Percentiles rank a stretch among this genome's conserved stretches.
Conservation (phyloP, 2,888 invertebrate genomes). For the Masnerella sp. region DNA sequence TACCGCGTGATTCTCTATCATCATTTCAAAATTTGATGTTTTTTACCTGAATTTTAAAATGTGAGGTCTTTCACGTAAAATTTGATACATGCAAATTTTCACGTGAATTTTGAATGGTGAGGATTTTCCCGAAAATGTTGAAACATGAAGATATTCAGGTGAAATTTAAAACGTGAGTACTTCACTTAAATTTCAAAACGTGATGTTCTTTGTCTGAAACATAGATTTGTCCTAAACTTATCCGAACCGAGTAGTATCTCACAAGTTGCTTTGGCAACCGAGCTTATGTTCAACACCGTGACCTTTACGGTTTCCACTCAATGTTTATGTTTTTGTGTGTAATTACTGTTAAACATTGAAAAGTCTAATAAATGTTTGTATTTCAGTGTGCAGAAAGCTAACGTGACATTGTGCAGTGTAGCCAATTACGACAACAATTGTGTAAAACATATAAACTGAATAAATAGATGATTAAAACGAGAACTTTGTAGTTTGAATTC, state of each 20-base stretch:
- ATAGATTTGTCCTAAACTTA: too few species aligned
- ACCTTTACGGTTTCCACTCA: slow-evolving; percentile 23
- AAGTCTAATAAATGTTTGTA: slow-evolving; percentile 35
- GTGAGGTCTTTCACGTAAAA: too few species aligned
- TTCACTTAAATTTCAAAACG: too few species aligned
- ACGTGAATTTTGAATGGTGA: background rate
- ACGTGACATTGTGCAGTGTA: slow-evolving; percentile 4
- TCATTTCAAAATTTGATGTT: background rate
- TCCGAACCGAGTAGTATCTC: slow-evolving; percentile 7
- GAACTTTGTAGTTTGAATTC: slow-evolving; percentile 20
- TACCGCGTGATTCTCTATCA: background rate
- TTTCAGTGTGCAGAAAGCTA: slow-evolving; percentile 35
- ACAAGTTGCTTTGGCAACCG: slow-evolving; percentile 22
- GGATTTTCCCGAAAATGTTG: background rate
- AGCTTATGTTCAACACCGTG: slow-evolving; percentile 8
- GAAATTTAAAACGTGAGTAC: too few species aligned
- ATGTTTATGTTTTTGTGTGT: slow-evolving; percentile 29
- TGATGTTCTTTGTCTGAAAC: too few species aligned
- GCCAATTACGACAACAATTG: too few species aligned
- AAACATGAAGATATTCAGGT: too few species aligned
- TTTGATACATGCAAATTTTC: too few species aligned
- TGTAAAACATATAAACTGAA: too few species aligned
- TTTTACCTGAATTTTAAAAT: too few species aligned
- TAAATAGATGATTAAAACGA: slow-evolving; percentile 1
- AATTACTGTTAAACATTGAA: slow-evolving; percentile 20